Evolutionary conservation across 2,113 vertebrate species (phyloP), one percentile per base, ranked within the genome.

Genomic region (Fulica atra): DNA sequence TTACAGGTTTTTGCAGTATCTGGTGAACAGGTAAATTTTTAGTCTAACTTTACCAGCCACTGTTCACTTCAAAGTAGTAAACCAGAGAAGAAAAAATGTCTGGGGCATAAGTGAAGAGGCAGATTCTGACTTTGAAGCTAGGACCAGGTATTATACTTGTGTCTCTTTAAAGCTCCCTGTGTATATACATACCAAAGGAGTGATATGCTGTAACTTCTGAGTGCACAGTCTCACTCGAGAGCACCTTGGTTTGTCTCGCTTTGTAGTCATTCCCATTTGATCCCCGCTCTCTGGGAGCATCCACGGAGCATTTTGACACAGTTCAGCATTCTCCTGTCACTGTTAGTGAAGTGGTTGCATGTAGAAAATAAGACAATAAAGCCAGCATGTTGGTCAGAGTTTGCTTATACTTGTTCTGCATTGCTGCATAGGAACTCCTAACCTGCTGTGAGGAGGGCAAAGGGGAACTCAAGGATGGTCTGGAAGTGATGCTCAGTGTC

Each of bases 401-500:
- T 97, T 81, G 86, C 21, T 88, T 10, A 88, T 66, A 60, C 17
- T 3, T 88, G 51, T 85, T 92, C 70, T 96, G 56, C 24, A 0
- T 97, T 96, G 66, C 59, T 92, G 33, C 59, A 48, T 94, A 99
- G 99, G 99, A 99, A 71, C 98, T 99, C 68, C 98, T 99, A 95
- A 99, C 99, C 26, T 99, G 99, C 96, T 99, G 99, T 9, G 99
- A 99, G 97, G 99, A 99, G 96, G 99, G 99, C 48, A 99, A 99
- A 96, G 99, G 99, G 33, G 99, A 99, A 53, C 99, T 99, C 51
- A 99, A 99, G 95, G 99, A 99, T 40, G 99, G 99, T 25, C 96
- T 99, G 98, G 99, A 99, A 81, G 99, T 99, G 96, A 99, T 99
- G 99, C 98, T 99, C 74, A 98, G 99, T 26, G 99, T 99, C 65